Conservation (phyloP, 2,797 vertebrate genomes). For the Parauchenoglanis punctatus region DNA sequence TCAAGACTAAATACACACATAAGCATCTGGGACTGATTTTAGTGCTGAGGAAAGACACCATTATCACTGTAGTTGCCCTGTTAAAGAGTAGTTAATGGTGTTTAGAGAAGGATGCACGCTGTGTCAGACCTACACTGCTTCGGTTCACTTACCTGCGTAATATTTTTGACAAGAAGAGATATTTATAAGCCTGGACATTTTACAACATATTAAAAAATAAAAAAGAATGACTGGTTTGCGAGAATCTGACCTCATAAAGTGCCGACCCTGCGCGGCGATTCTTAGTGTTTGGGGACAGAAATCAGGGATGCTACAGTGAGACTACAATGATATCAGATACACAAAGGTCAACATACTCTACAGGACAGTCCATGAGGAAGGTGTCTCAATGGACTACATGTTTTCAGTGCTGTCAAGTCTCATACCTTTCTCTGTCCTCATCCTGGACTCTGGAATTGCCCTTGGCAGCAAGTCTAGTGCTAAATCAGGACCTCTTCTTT, state of each 20-base stretch:
- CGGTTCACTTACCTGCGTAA: background rate
- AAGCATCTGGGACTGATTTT: conserved; percentile 39
- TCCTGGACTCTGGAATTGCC: conserved; percentile 3
- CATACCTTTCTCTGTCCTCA: background rate
- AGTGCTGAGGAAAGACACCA: conserved; percentile 4
- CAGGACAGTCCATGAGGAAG: background rate
- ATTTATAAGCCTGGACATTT: background rate
- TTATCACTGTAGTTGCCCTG: conserved; percentile 24
- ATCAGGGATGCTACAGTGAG: background rate
- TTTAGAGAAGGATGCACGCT: background rate
- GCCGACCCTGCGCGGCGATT: background rate
- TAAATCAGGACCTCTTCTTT: conserved; percentile 22
- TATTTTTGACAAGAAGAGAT: background rate
- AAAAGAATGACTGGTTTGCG: background rate
- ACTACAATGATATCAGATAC: background rate
- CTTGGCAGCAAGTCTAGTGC: background rate
- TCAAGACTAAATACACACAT: conserved; percentile 14
- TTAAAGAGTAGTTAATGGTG: conserved; percentile 21
- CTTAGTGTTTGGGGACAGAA: background rate
- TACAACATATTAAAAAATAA: background rate
- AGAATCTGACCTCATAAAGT: background rate
- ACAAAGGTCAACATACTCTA: background rate
- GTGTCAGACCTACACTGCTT: conserved; percentile 5
- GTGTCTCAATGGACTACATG: background rate
- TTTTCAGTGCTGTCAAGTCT: background rate